Percentiles rank a stretch among this genome's conserved stretches.
Evolutionary conservation across 2,888 invertebrate species (phyloP).

Genomic region (Scelioninae gen. 1): DNA sequence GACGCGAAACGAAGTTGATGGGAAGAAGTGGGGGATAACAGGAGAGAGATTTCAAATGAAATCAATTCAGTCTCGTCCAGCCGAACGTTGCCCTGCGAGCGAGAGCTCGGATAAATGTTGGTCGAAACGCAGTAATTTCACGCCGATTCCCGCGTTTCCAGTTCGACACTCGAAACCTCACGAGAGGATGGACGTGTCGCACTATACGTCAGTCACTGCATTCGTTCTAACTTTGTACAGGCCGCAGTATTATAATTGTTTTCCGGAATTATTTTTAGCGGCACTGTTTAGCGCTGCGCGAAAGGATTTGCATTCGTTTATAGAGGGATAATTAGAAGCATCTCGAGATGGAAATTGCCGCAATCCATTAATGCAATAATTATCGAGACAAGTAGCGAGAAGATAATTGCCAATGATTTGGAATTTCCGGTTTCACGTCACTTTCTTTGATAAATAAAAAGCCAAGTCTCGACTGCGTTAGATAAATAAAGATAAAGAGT

Average conservation of each 20-base stretch:
- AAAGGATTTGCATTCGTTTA: conserved; percentile 34
- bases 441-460: no score
- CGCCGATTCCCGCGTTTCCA: conserved; percentile 79
- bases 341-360: neutral
- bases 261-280: conserved; percentile 58
- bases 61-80: conserved; percentile 84
- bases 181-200: conserved; percentile 72
- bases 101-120: conserved; percentile 81
- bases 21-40: conserved; percentile 71
- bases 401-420: conserved; percentile 26
- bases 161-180: conserved; percentile 78
- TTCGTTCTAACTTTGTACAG: conserved; percentile 65
- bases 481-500: no score
- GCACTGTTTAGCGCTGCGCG: conserved; percentile 13
- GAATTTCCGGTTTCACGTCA: no score
- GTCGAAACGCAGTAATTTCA: conserved; percentile 83
- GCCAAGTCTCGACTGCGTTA: no score
- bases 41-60: conserved; percentile 82
- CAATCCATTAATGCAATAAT: conserved; percentile 15
- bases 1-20: conserved; percentile 72
- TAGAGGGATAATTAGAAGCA: conserved; percentile 7
- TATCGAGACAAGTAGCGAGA: conserved; percentile 18
- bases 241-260: conserved; percentile 66
- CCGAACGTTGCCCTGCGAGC: conserved; percentile 80
- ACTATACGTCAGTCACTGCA: conserved; percentile 70